Evolutionary conservation across 2,888 invertebrate genomes (phyloP).

Genomic region (Nymphalis c-album): DNA sequence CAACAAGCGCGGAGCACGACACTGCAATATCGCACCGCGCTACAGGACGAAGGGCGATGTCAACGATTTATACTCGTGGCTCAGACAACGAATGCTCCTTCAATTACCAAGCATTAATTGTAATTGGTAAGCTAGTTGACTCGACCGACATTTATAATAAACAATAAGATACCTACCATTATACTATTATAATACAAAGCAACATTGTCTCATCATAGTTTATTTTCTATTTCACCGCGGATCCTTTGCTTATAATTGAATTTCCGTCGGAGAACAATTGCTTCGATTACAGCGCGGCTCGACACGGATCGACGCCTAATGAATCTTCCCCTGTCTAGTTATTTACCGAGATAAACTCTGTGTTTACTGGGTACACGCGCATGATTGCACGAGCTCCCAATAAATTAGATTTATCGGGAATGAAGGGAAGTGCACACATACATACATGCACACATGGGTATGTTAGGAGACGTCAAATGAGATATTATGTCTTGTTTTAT

Average conservation of each 20-base stretch:
- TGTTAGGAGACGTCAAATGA: slow-evolving; percentile 37
- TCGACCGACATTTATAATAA: slow-evolving; percentile 8
- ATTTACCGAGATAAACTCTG: slow-evolving; percentile 78
- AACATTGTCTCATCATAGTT: slow-evolving; percentile 64
- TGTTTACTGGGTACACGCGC: slow-evolving; percentile 77
- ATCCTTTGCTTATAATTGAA: slow-evolving; percentile 73
- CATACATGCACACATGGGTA: slow-evolving; percentile 43
- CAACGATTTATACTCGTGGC: slow-evolving; percentile 60
- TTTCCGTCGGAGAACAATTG: slow-evolving; percentile 78
- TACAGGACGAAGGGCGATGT: slow-evolving; percentile 43
- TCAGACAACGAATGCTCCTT: slow-evolving; percentile 37
- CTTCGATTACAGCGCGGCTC: slow-evolving; percentile 75
- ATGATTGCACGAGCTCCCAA: slow-evolving; percentile 78
- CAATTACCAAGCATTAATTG: slow-evolving; percentile 60
- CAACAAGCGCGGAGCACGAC: slow-evolving; percentile 72
- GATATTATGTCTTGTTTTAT: slow-evolving; percentile 17
- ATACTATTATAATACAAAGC: slow-evolving; percentile 46
- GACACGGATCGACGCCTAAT: slow-evolving; percentile 79
- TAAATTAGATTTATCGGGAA: slow-evolving; percentile 73
- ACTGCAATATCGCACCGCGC: slow-evolving; percentile 58
- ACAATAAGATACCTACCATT: slow-evolving; percentile 37
- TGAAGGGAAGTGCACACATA: slow-evolving; percentile 46
- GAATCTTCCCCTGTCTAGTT: slow-evolving; percentile 79
- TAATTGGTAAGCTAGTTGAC: slow-evolving; percentile 46
- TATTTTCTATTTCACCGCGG: slow-evolving; percentile 42